Base-by-base conservation (phyloP, 2,888 invertebrate species). In the Digitonthophagus gazella region DNA sequence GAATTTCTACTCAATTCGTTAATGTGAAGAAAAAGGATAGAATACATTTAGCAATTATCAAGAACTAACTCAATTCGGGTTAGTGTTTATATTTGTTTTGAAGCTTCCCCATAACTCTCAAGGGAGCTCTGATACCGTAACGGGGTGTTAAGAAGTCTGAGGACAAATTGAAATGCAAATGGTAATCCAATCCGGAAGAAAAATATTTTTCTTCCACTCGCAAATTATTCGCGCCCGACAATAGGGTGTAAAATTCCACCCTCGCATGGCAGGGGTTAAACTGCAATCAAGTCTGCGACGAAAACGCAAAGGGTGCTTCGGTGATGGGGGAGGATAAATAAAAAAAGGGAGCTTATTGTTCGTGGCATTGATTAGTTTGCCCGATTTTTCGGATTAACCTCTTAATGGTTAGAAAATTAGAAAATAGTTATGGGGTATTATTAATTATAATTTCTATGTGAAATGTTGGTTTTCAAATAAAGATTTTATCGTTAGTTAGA, bases 191-290 rank as follows among this genome's bases (percentile, higher is more conserved):
- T 70, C 67, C 54, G 15, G 61, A 67, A 56, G 63, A 67, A 70
- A 70, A 70, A 70, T 66, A 66, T 70, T 70, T 65, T 70, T 64
- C 28, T 57, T 67, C 61, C 65, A 67, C 61, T 66, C 58, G 64
- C 61, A 67, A 67, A 70, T 70, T 70, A 67, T 63, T 57, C 20
- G 56, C 61, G n/a, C 55, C 70, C 19, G n/a, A 70, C 67, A 70
- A 70, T 70, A 66, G 61, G 61, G 70, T 67, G 70, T 70, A 67
- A 67, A 69, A 70, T 67, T 70, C 67, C 67, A 67, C 70, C 70
- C 70, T 70, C 70, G 66, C 44, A 28, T 66, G 58, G 70, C 67
- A 70, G 70, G 67, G 70, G 70, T 70, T 70, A 70, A 70, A 66
- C 67, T 70, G 67, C 70, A 67, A 67, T 65, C 67, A 70, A 67